These are phyloP conservation scores for Salticus scenicus DNA, from an alignment of 2,888 invertebrate species.

Conservation along the genomic window DNA sequence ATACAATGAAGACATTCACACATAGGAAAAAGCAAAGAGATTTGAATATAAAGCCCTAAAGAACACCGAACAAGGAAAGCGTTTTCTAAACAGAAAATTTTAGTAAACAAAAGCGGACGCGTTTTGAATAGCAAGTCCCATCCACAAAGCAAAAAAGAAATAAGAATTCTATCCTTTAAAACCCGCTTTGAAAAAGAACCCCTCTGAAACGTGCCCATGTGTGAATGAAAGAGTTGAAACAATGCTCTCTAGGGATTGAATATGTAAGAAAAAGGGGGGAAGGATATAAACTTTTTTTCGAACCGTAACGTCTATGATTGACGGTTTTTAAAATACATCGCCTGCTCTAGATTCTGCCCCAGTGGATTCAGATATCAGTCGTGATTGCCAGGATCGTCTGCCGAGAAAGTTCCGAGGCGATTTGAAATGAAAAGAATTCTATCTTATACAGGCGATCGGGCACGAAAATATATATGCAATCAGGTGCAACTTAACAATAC, in stretches of 20 bases:
- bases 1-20: no score
- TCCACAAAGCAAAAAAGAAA: background rate
- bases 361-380: constrained; percentile 17
- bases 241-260: constrained; percentile 22
- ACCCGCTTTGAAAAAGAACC: constrained; percentile 5
- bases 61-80: background rate
- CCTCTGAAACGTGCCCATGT: constrained; percentile 7
- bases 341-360: constrained; percentile 12
- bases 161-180: background rate
- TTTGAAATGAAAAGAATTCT: background rate
- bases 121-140: background rate
- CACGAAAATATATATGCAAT: background rate
- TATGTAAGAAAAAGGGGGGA: background rate
- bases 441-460: background rate
- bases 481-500: background rate
- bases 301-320: constrained; percentile 11
- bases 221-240: constrained; percentile 29
- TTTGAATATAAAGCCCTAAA: background rate
- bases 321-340: constrained; percentile 31
- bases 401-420: background rate
- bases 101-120: background rate
- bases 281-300: background rate
- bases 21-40: no score
- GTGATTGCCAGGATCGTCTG: constrained; percentile 2
- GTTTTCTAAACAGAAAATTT: background rate